phyloP scores from a whole-genome alignment of 2,113 vertebrate species.

The Ginglymostoma cirratum region DNA sequence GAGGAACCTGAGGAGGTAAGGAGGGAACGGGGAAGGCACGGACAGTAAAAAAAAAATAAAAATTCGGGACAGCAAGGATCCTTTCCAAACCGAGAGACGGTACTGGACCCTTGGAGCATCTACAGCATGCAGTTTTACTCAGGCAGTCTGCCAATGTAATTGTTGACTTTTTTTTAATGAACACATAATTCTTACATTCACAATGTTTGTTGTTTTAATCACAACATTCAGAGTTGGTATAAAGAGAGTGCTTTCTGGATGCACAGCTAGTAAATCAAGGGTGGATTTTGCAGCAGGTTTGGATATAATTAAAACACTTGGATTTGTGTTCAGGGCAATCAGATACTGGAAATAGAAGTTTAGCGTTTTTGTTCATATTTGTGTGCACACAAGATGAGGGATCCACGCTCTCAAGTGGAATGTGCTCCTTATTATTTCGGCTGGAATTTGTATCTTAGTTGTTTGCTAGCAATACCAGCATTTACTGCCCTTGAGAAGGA shows the following conservation, averaged over 20 bases:
- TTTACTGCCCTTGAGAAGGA: not conserved
- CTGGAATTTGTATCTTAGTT: no score
- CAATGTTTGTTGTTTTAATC: not conserved
- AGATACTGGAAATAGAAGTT: not conserved
- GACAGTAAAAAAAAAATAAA: no score
- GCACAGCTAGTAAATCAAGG: not conserved
- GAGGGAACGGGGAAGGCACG: not conserved
- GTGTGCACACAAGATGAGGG: not conserved
- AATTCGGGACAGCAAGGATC: not conserved
- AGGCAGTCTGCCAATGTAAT: not conserved
- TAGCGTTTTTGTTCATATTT: not conserved
- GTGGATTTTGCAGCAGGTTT: not conserved
- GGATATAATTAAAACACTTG: not conserved
- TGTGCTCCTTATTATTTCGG: not conserved
- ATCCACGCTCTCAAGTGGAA: not conserved
- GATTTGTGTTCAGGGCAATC: not conserved
- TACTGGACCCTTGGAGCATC: not conserved
- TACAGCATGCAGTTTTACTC: not conserved
- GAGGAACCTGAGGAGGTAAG: slow-evolving; percentile 27
- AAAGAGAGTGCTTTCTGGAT: not conserved
- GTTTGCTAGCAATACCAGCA: not conserved
- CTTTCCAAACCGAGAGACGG: not conserved
- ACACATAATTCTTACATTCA: not conserved
- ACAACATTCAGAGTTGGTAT: not conserved
- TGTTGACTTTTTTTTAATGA: not conserved